Evolutionary conservation across 2,797 vertebrate genomes (phyloP).

Genomic region (Glossophaga mutica): DNA sequence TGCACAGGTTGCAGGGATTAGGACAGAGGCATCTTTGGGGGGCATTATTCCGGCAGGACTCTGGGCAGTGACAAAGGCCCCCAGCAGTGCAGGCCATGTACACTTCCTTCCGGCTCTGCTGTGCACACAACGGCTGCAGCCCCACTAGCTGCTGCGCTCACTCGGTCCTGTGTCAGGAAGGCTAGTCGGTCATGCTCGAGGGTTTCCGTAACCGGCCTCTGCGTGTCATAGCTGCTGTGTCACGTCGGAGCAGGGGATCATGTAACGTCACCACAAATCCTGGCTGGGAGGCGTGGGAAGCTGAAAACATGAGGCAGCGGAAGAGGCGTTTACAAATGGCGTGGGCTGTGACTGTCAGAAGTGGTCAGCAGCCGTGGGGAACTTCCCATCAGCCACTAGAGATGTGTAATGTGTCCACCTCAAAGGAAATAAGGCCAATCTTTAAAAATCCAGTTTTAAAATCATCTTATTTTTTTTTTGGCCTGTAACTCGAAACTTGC

Average conservation of each 20-base stretch:
- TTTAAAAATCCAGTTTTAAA: constrained; percentile 15
- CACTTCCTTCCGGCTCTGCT: not conserved
- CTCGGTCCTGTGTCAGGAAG: not conserved
- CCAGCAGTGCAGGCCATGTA: fast-evolving
- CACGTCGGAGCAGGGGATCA: not conserved
- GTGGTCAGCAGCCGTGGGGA: not conserved
- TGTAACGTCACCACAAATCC: not conserved
- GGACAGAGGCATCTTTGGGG: not conserved
- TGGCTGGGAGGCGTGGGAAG: not conserved
- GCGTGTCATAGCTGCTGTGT: not conserved
- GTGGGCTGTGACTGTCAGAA: not conserved
- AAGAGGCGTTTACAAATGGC: not conserved
- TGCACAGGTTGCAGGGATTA: not conserved
- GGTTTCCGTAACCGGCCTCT: not conserved
- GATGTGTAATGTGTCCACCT: not conserved
- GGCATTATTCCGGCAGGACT: not conserved
- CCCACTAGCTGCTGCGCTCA: not conserved
- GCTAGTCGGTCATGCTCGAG: not conserved
- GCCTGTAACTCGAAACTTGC: not conserved
- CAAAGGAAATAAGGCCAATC: not conserved
- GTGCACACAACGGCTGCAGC: not conserved
- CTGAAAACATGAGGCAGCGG: not conserved
- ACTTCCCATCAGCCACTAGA: not conserved
- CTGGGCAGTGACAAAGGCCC: not conserved
- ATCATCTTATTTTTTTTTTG: not conserved